Evolutionary conservation across 35 echinoderm and acorn worm genomes (phyloP), one percentile per base, ranked within the genome.

Genomic region (Apostichopus japonicus): DNA sequence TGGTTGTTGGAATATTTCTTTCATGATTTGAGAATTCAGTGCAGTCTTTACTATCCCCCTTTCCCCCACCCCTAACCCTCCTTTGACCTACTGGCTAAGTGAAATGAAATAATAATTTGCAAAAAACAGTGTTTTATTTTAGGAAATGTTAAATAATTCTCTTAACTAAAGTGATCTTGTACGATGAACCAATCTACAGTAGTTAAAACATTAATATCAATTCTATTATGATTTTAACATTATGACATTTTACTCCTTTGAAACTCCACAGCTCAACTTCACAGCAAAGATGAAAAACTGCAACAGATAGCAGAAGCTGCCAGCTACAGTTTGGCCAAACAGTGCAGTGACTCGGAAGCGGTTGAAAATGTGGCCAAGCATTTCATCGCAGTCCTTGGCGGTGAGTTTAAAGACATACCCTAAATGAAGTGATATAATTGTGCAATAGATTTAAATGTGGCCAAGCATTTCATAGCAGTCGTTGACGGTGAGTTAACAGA

Each of bases 261-360:
- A 55, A 24, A 55, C 17, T 86, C 17, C 6, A 33, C 84, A 96
- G 97, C 93, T 14, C 97, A 98, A 19, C 80, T 98, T 8, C 94
- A 94, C 92, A 87, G 88, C 59, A 98, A 98, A 81, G 93, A 98
- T 72, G 95, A 94, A 6, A 53, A 54, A 5, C 17, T 93, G 72
- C 77, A 88, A 7, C 53, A 73, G 1, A 91, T 94, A 25, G 93
- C 97, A 15, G 87, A 87, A 10, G 19, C 80, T 58, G 95, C 94
- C 21, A 90, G 58, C 54, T 19, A 93, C 21, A 96, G 92, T 76
- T 86, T 96, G 21, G 95, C 97, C 24, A 80, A 79, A 27, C 94
- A 98, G 93, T 98, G 97, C 71, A 98, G 97, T 89, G 97, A 98
- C 79, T 91, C 94, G 4, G 91, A 77, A 57, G 97, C 97, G 0